Evolutionary conservation across 1,140 invertebrate genomes (phyloP), one percentile per base, ranked within the genome.

Genomic region (Halictus rubicundus): DNA sequence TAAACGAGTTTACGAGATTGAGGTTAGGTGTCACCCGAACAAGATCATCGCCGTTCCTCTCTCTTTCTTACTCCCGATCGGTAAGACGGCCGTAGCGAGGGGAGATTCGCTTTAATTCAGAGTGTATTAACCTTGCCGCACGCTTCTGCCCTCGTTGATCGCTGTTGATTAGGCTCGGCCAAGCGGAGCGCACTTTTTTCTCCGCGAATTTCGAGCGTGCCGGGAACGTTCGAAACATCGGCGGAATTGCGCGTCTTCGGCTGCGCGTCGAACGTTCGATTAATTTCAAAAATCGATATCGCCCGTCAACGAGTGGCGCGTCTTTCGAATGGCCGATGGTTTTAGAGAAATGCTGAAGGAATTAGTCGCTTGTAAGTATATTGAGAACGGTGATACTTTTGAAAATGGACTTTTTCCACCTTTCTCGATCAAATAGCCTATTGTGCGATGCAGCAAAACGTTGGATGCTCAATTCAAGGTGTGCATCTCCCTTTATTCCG

Each of bases 41-140:
- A 78, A n/a, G 42, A 70, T 32, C 49, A 21, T 72, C 10, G 7
- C 9, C n/a, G 10, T 21, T n/a, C 21, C 27, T 10, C 19, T 68
- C 23, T 80, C 46, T 64, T 54, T 52, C 59, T 64, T 63, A 63
- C 57, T 77, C 60, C n/a, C 21, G 39, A 52, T 37, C 0, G 46
- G 12, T 5, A n/a, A n/a, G 21, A 64, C 52, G 21, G 42, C 14
- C 32, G 23, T 7, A 42, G 59, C 60, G 69, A 57, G 66, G 54
- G 37, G 52, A 63, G 60, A 72, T 66, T 23, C 70, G 25, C 57
- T 71, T 78, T 78, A 81, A 81, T 78, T 81, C 59, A 64, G 66
- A 52, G 19, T 52, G 64, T 80, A 74, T 82, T 82, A 82, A 82
- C 81, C 81, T 82, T 80, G 46, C 54, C 52, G 69, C 64, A 65